Base-by-base conservation (phyloP, 1,140 invertebrate species). In the Hestina assimilis region DNA sequence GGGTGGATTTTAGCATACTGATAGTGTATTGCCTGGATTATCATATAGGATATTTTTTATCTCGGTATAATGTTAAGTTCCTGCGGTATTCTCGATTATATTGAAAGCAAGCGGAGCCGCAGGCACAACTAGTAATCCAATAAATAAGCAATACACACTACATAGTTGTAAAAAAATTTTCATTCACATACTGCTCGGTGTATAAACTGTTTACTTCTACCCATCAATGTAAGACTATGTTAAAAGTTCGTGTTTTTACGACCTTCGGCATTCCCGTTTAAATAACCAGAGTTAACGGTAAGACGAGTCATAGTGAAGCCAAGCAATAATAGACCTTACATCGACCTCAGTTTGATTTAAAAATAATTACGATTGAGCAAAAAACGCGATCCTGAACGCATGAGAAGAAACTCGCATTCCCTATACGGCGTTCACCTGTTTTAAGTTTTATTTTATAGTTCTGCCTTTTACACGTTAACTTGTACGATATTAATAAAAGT, bases 231-330 rank as follows among this genome's bases (percentile, higher is more conserved):
- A 52, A 19, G 48, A 35, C 45, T 47, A n/a, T 12, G 35, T 52
- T 48, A 57, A 47, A 57, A 57, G 31, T 26, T 15, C 19, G 11
- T 29, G 35, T 48, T 57, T 57, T 57, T 57, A 48, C 45, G 54
- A 17, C 54, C 42, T 38, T 48, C 54, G 42, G 38, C 54, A 57
- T 57, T 48, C 54, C 38, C 35, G 46, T 48, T 42, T 6, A 40
- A 40, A 35, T 31, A 33, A 28, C 15, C 45, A 33, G 45, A 31
- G 33, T 38, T 47, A 47, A 57, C 54, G 54, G 54, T 57, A 57
- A 19, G 20, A 23, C 45, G 14, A 31, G 45, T 20, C 28, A 28
- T 47, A 35, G 45, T 17, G 19, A 8, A 21, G 45, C 45, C 31
- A 47, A 12, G 12, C 45, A 23, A 47, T 47, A 33, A 47, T 28